phyloP scores from a whole-genome alignment of 2,888 invertebrate genomes.

The Clusia tigrina region DNA sequence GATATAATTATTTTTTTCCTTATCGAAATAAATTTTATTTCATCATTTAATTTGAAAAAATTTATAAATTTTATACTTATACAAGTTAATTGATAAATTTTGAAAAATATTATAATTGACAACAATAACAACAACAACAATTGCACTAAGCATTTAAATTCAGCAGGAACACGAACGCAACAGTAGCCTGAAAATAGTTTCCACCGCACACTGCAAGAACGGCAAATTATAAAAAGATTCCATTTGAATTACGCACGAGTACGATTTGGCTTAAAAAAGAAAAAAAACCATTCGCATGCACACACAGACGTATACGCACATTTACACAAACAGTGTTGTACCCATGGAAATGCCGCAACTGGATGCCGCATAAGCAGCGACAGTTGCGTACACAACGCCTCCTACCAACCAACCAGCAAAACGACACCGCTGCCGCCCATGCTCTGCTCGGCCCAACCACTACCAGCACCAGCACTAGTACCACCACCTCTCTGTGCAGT shows the following conservation, averaged over 20 bases:
- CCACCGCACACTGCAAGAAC: background rate
- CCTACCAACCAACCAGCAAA: no score
- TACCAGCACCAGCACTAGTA: background rate
- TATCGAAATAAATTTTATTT: no score
- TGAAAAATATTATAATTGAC: no score
- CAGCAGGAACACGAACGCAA: no score
- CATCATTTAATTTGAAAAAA: no score
- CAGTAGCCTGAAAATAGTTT: constrained; percentile 2
- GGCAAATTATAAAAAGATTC: constrained; percentile 10
- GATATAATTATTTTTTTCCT: no score
- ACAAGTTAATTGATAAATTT: no score
- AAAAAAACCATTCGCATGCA: background rate
- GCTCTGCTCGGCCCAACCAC: background rate
- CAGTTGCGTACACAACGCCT: no score
- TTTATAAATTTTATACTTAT: no score
- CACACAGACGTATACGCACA: background rate
- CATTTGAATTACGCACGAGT: constrained; percentile 17
- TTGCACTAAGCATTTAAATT: no score
- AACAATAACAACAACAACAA: no score
- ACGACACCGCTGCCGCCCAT: background rate
- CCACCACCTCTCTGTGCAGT: no score
- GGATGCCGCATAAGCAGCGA: background rate
- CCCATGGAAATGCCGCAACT: background rate
- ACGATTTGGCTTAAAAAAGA: constrained; percentile 7
- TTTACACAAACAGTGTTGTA: background rate